Conservation (phyloP, 2,888 invertebrate genomes). For the Drosophila affinis region DNA sequence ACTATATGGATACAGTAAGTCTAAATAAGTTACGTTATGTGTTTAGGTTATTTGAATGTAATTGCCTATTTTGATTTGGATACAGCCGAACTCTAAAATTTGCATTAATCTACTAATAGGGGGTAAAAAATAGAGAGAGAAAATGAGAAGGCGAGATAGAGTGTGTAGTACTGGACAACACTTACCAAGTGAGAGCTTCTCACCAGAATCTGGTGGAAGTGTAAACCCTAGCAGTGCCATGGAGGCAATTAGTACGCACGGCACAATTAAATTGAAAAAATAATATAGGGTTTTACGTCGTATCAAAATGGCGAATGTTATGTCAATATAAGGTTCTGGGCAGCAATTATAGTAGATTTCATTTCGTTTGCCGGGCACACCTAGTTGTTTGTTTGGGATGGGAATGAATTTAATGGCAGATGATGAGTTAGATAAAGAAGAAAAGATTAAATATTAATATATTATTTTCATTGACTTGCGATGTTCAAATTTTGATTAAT, state of each 20-base stretch:
- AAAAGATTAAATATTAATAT: constrained; percentile 29
- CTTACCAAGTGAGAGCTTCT: constrained; percentile 98
- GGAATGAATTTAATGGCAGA: constrained; percentile 14
- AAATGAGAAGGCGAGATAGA: constrained; percentile 3
- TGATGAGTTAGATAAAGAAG: constrained; percentile 34
- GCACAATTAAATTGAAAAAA: constrained; percentile 99
- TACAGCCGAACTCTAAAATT: not conserved
- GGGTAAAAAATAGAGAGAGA: constrained; percentile 10
- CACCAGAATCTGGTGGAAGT: constrained; percentile 99
- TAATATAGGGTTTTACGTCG: constrained; percentile 98
- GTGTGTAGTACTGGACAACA: constrained; percentile 43
- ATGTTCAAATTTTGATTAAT: not conserved
- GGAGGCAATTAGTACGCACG: constrained; percentile 98
- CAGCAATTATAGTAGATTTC: constrained; percentile 98
- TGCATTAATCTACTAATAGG: constrained; percentile 3
- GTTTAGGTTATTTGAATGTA: not conserved
- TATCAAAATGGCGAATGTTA: constrained; percentile 98
- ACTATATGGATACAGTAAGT: not conserved
- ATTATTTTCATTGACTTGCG: constrained; percentile 10
- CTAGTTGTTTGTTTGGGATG: constrained; percentile 84
- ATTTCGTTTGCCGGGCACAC: constrained; percentile 96
- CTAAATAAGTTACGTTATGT: not conserved
- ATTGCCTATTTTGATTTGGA: not conserved
- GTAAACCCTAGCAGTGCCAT: constrained; percentile 99
- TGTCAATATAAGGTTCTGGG: constrained; percentile 98